phyloP scores from a whole-genome alignment of 2,888 invertebrate species.

The Globia sparganii region DNA sequence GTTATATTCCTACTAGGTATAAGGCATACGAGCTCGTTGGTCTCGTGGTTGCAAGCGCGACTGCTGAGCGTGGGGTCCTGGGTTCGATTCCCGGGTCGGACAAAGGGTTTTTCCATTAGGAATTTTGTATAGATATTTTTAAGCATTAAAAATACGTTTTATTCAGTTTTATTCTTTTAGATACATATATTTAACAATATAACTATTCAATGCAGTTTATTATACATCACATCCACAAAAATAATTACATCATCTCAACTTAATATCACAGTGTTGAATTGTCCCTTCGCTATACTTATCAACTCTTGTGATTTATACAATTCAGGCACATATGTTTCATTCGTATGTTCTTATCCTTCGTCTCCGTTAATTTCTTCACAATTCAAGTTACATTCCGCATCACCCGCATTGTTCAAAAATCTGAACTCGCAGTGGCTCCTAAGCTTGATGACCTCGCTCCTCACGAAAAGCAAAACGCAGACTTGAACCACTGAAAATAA shows the following conservation, averaged over 20 bases:
- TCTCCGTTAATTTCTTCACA: slow-evolving; percentile 8
- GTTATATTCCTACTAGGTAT: too few relatives aligned
- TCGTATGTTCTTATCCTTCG: not conserved
- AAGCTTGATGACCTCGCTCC: slow-evolving; percentile 27
- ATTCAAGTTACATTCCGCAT: slow-evolving; percentile 17
- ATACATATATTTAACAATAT: not conserved
- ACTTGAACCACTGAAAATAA: slow-evolving; percentile 30
- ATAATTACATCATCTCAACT: not conserved
- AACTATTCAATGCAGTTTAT: not conserved
- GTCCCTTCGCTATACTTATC: not conserved
- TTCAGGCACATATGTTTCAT: slow-evolving; percentile 13
- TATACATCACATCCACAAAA: not conserved
- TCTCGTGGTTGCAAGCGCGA: too few relatives aligned
- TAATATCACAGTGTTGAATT: slow-evolving; percentile 8
- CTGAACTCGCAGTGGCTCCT: slow-evolving; percentile 25
- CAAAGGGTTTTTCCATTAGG: too few relatives aligned
- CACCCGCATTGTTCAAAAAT: slow-evolving; percentile 10
- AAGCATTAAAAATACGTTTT: not conserved
- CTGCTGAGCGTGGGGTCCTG: too few relatives aligned
- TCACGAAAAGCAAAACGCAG: slow-evolving; percentile 13
- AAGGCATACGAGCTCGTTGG: too few relatives aligned
- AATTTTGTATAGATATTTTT: too few relatives aligned
- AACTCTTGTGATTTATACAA: slow-evolving; percentile 11
- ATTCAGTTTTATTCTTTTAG: not conserved
- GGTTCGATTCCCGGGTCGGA: too few relatives aligned